These are phyloP conservation scores for Cyrtonyx montezumae DNA, from an alignment of 2,113 vertebrate genomes.

Conservation along the genomic window DNA sequence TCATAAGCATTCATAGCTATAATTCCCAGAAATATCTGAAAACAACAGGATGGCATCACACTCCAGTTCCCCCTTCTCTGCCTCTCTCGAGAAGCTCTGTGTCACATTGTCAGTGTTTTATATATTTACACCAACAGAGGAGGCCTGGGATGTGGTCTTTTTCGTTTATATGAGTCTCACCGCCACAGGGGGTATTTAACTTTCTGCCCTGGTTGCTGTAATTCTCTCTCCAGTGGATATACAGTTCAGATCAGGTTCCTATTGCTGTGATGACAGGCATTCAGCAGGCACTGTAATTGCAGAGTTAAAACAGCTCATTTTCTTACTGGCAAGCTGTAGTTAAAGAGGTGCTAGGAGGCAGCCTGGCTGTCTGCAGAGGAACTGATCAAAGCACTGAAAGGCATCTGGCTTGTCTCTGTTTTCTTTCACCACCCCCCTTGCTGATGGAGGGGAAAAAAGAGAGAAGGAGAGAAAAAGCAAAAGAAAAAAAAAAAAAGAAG, in stretches of 20 bases:
- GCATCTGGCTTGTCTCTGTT: conserved; percentile 88
- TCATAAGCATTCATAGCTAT: background rate
- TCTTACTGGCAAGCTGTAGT: conserved; percentile 83
- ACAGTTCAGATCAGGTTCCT: conserved; percentile 79
- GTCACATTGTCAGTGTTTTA: conserved; percentile 54
- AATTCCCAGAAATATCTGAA: background rate
- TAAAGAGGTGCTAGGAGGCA: conserved; percentile 85
- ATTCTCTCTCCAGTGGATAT: conserved; percentile 78
- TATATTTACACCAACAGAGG: conserved; percentile 62
- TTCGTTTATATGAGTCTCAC: conserved; percentile 68
- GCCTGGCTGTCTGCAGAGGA: conserved; percentile 85
- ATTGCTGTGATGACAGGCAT: conserved; percentile 85
- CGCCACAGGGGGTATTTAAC: conserved; percentile 76
- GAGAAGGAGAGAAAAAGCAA: conserved; percentile 27
- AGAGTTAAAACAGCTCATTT: conserved; percentile 84
- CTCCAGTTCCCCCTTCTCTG: background rate
- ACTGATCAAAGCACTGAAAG: conserved; percentile 85
- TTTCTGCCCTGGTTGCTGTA: conserved; percentile 76
- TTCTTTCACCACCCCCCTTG: conserved; percentile 80
- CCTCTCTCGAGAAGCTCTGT: background rate
- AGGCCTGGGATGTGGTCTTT: conserved; percentile 35
- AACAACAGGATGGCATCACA: conserved; percentile 48
- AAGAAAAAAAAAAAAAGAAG: background rate
- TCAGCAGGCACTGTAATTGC: conserved; percentile 85
- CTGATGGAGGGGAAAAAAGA: conserved; percentile 49